Percentiles rank a stretch among this genome's conserved stretches.
phyloP scores from a whole-genome alignment of 2,113 vertebrate species.

The Uropsilus gracilis region DNA sequence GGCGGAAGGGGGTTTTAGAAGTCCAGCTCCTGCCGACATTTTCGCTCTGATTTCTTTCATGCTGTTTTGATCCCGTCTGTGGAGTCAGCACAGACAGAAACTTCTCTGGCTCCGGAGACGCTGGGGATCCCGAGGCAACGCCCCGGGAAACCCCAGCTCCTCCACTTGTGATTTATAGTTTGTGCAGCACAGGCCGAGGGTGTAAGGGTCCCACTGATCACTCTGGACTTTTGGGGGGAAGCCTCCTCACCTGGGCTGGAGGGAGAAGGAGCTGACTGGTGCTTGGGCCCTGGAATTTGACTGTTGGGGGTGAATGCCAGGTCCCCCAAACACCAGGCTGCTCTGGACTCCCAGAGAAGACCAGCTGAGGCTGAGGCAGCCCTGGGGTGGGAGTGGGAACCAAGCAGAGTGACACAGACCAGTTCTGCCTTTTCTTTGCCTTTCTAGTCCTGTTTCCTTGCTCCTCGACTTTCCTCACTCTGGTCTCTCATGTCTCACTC shows the following conservation, averaged over 20 bases:
- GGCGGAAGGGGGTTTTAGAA: conserved; percentile 88
- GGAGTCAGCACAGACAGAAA: conserved; percentile 77
- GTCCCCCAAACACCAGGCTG: not conserved
- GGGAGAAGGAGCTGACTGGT: not conserved
- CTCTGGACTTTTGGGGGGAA: not conserved
- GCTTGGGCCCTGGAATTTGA: not conserved
- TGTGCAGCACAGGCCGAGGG: not conserved
- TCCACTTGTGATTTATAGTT: conserved; percentile 22
- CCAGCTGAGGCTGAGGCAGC: not conserved
- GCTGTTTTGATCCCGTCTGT: conserved; percentile 86
- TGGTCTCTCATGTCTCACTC: not conserved
- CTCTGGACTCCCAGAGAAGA: not conserved
- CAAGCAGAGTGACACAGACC: not conserved
- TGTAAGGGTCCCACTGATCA: not conserved
- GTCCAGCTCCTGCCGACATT: conserved; percentile 85
- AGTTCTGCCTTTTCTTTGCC: not conserved
- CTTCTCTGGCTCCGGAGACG: conserved; percentile 63
- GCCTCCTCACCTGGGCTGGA: not conserved
- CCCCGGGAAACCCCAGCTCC: not conserved
- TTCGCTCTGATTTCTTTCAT: conserved; percentile 85
- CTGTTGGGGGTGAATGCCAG: not conserved
- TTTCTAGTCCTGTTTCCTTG: not conserved
- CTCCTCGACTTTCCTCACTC: not conserved
- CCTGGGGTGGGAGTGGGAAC: rapidly evolving
- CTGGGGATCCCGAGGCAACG: not conserved